Conservation (phyloP, 2,888 invertebrate genomes). For the Aspidapion aeneum region DNA sequence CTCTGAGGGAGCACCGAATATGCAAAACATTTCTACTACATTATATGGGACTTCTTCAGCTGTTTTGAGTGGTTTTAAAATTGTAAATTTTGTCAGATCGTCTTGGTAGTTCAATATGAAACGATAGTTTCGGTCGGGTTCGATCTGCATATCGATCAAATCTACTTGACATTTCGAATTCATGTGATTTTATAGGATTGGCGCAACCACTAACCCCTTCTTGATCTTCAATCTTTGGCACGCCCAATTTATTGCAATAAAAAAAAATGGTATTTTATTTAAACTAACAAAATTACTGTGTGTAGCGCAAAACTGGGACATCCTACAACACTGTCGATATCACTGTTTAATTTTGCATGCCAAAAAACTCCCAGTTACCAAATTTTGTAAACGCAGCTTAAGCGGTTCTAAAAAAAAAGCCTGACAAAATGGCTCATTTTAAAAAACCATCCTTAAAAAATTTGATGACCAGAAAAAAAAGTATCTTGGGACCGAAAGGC, state of each 20-base stretch:
- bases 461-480: too few species aligned
- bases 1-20: too few species aligned
- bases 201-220: too few species aligned
- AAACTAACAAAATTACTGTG: not conserved
- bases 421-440: too few species aligned
- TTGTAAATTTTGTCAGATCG: not conserved
- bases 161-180: not conserved
- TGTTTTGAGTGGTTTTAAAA: not conserved
- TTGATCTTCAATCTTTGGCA: not conserved
- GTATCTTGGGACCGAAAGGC: too few species aligned
- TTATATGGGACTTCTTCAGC: not conserved
- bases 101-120: too few species aligned
- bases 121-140: too few species aligned
- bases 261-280: not conserved
- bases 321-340: not conserved
- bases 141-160: too few species aligned
- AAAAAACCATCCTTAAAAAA: too few species aligned
- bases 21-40: too few species aligned
- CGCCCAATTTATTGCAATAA: not conserved
- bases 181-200: not conserved
- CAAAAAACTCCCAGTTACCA: not conserved
- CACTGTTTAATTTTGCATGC: not conserved
- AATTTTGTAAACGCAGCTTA: too few species aligned
- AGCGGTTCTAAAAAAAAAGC: not conserved
- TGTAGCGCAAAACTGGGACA: not conserved